Conservation (phyloP, 2,113 vertebrate species). For the Eolophus roseicapilla region DNA sequence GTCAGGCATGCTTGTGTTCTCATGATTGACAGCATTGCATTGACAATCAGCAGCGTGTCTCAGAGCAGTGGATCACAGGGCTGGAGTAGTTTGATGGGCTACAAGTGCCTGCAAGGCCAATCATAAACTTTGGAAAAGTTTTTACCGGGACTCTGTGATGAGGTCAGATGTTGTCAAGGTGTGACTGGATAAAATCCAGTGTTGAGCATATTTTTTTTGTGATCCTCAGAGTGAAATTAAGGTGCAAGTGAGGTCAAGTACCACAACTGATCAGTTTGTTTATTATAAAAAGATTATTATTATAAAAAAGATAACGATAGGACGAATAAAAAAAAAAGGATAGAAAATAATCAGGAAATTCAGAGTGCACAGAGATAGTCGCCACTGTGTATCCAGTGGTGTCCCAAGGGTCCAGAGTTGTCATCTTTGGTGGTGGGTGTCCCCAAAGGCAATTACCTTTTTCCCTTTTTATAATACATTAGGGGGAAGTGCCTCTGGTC, state of each 20-base stretch:
- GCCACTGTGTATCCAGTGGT: neutral
- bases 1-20: fast-evolving
- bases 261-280: neutral
- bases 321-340: neutral
- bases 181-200: neutral
- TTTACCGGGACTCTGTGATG: neutral
- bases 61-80: neutral
- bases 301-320: neutral
- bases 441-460: neutral
- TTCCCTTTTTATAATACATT: neutral
- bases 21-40: fast-evolving
- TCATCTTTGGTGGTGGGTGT: neutral
- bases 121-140: neutral
- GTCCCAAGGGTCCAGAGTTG: neutral
- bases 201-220: neutral
- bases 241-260: neutral
- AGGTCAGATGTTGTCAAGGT: neutral
- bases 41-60: too few species aligned
- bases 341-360: neutral
- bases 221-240: neutral
- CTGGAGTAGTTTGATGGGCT: neutral
- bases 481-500: neutral
- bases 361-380: neutral
- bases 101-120: neutral
- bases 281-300: neutral